phyloP scores from a whole-genome alignment of 1,140 invertebrate genomes.

The Rhagoletis pomonella region DNA sequence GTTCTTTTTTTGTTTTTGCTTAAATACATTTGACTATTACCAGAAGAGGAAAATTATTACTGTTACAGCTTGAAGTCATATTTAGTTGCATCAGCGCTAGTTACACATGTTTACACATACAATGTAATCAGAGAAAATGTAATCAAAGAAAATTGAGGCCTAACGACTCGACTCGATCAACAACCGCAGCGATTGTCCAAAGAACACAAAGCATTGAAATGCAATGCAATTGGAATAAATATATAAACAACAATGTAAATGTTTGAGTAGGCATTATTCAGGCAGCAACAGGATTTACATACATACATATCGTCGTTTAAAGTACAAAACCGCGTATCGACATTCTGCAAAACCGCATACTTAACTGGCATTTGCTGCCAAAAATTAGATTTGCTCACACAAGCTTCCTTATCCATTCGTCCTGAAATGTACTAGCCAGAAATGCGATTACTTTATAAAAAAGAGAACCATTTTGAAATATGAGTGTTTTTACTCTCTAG shows the following conservation, averaged over 20 bases:
- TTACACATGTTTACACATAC: background rate
- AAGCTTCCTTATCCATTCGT: too few relatives aligned
- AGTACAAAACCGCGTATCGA: too few relatives aligned
- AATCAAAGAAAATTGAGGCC: conserved; percentile 30
- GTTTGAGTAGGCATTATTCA: background rate
- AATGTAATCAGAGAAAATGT: background rate
- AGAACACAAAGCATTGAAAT: background rate
- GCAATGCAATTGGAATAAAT: background rate
- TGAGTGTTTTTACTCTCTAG: too few relatives aligned
- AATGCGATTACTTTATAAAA: too few relatives aligned
- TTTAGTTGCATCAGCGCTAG: conserved; percentile 2
- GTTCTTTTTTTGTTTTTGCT: too few relatives aligned
- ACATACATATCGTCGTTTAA: background rate
- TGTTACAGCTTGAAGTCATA: background rate
- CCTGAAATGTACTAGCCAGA: too few relatives aligned
- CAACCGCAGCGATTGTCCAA: background rate
- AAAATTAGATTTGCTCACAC: too few relatives aligned
- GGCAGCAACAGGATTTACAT: background rate
- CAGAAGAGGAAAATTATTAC: too few relatives aligned
- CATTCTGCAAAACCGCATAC: too few relatives aligned
- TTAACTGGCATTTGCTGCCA: too few relatives aligned
- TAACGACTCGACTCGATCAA: background rate
- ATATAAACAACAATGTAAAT: background rate
- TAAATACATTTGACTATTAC: too few relatives aligned
- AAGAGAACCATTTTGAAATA: too few relatives aligned